phyloP scores from a whole-genome alignment of 2,888 invertebrate genomes.

The Phengaris arion region DNA sequence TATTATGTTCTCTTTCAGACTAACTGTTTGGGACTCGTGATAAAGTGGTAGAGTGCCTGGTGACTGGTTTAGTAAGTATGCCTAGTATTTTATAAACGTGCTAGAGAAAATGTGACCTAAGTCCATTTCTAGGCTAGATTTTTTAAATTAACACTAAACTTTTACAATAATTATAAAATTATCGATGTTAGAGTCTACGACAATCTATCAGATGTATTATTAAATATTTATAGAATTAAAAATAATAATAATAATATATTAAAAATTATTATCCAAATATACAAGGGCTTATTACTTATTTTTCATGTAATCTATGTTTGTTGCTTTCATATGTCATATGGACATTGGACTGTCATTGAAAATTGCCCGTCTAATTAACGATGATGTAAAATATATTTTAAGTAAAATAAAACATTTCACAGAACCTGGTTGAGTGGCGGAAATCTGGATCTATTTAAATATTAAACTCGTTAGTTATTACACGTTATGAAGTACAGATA shows the following conservation, averaged over 20 bases:
- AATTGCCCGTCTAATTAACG: too few species aligned
- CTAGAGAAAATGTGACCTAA: conserved; percentile 9
- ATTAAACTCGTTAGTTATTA: neutral
- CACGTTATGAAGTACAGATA: neutral
- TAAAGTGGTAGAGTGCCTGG: conserved; percentile 42
- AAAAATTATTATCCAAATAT: neutral
- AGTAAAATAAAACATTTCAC: too few species aligned
- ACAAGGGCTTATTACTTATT: neutral
- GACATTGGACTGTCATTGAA: too few species aligned
- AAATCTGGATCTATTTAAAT: neutral
- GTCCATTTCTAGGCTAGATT: conserved; percentile 24
- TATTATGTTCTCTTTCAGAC: conserved; percentile 36
- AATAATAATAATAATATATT: neutral
- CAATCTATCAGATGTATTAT: neutral
- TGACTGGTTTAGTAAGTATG: conserved; percentile 43
- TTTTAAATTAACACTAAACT: conserved; percentile 24
- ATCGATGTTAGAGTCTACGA: conserved; percentile 17
- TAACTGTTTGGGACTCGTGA: conserved; percentile 45
- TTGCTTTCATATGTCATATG: neutral
- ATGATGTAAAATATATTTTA: too few species aligned
- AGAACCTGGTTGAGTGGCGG: too few species aligned
- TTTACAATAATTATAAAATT: conserved; percentile 7
- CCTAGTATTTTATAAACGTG: conserved; percentile 31
- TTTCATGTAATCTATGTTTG: neutral
- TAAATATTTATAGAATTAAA: neutral